A percentile compares a stretch with the other conserved stretches of the same genome.
Evolutionary conservation across 2,797 vertebrate species (phyloP).

Genomic region (Lutjanus argentimaculatus): DNA sequence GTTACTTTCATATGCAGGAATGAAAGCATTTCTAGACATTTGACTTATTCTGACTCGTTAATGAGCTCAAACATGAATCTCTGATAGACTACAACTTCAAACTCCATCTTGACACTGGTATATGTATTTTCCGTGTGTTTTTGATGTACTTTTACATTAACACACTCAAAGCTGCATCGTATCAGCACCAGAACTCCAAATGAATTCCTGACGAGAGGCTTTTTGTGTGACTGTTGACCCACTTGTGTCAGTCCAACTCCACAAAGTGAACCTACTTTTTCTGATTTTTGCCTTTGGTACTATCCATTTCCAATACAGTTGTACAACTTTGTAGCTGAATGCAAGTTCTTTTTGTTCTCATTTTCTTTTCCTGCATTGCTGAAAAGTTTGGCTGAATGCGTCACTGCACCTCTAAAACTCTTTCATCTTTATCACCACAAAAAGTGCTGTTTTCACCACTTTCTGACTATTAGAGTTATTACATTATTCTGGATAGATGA

Average conservation of each 20-base stretch:
- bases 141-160: neutral
- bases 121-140: neutral
- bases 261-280: neutral
- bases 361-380: conserved; percentile 9
- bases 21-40: conserved; percentile 9
- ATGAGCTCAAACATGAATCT: conserved; percentile 7
- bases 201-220: neutral
- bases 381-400: conserved; percentile 12
- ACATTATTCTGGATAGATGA: conserved; percentile 49
- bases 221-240: neutral
- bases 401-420: conserved; percentile 18
- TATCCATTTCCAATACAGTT: neutral
- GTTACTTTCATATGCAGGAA: conserved; percentile 12
- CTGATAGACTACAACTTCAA: conserved; percentile 2
- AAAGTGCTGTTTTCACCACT: conserved; percentile 56
- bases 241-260: neutral
- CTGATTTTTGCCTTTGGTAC: neutral
- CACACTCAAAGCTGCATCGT: neutral
- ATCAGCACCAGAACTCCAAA: neutral
- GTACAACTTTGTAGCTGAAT: neutral
- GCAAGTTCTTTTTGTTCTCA: neutral
- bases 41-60: conserved; percentile 1
- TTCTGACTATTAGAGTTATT: conserved; percentile 36
- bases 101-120: conserved; percentile 15
- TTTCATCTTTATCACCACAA: conserved; percentile 36